Base-by-base conservation (phyloP, 2,888 invertebrate species). In the Pristionchus japonicus region DNA sequence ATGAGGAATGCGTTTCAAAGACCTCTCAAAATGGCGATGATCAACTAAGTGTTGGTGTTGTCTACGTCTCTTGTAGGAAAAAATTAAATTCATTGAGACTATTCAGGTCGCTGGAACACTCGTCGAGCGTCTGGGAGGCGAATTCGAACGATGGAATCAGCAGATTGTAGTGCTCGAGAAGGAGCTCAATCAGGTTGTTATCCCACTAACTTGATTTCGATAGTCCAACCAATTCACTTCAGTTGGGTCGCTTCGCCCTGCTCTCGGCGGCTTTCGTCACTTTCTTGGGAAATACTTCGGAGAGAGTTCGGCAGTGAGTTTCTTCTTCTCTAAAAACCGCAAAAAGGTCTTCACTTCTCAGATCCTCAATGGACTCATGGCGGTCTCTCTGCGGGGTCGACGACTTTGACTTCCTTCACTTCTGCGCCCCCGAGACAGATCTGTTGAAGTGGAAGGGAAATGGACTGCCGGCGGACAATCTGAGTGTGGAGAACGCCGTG, bases 101-200 rank as follows among this genome's bases (percentile, higher is more conserved):
- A n/a, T n/a, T 27, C 43, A 77, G 77, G 77, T 97, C 31, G 97
- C 97, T 0, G 97, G 97, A 94, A 96, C 96, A 0, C 95, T 99
- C 37, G 97, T 99, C 3, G 96, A 96, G 31, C 97, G 98, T 94
- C 96, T 99, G 20, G 97, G 97, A 86, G 97, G 97, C 40, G 99
- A 99, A 95, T 97, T 97, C 95, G 95, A 96, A 61, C 96, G 97
- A 37, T 99, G 99, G 99, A 97, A 96, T 92, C 94, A 95, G 89
- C 97, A 94, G 89, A 93, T 92, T 89, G 88, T 31, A n/a, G 88
- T 87, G 37, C 61, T 91, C 40, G 64, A 89, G 37, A 82, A 43
- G 37, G 89, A 90, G 74, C 47, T 84, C 37, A 49, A 88, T 52
- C 88, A 83, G 83, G 88, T 88, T 15, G 11, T 17, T 27, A 9